Percentiles rank a stretch among this genome's conserved stretches.
Evolutionary conservation across 2,888 invertebrate genomes (phyloP).

Genomic region (Habrosyne pyritoides): DNA sequence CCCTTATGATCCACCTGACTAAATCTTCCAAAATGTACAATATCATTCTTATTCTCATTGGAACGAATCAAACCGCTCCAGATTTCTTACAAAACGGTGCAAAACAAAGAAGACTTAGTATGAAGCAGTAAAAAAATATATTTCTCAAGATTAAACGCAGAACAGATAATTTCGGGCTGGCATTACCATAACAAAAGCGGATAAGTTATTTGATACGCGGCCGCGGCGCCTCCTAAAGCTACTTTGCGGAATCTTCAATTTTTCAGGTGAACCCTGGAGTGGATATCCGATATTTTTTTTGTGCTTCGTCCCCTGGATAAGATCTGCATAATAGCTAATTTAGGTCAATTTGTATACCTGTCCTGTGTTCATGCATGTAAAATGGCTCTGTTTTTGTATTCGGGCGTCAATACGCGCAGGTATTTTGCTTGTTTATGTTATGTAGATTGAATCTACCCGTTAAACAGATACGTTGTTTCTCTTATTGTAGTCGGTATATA

Average conservation of each 20-base stretch:
- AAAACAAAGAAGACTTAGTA: slow-evolving; percentile 31
- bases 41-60: background rate
- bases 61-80: background rate
- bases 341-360: slow-evolving; percentile 48
- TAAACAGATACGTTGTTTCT: background rate
- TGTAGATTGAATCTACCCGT: background rate
- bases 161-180: slow-evolving; percentile 65
- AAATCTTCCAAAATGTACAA: background rate
- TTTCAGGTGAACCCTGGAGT: slow-evolving; percentile 58
- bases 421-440: background rate
- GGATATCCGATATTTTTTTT: slow-evolving; percentile 55
- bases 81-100: slow-evolving; percentile 5
- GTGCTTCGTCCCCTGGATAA: slow-evolving; percentile 26
- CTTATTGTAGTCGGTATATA: too few relatives aligned
- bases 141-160: slow-evolving; percentile 60
- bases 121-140: slow-evolving; percentile 45
- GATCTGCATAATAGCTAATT: slow-evolving; percentile 60
- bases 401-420: background rate
- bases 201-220: slow-evolving; percentile 75
- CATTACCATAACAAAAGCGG: slow-evolving; percentile 79
- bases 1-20: too few relatives aligned
- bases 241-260: slow-evolving; percentile 57
- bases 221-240: slow-evolving; percentile 33
- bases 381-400: slow-evolving; percentile 18
- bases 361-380: slow-evolving; percentile 29